Conservation (phyloP, 2,113 vertebrate genomes). For the Procavia capensis region DNA sequence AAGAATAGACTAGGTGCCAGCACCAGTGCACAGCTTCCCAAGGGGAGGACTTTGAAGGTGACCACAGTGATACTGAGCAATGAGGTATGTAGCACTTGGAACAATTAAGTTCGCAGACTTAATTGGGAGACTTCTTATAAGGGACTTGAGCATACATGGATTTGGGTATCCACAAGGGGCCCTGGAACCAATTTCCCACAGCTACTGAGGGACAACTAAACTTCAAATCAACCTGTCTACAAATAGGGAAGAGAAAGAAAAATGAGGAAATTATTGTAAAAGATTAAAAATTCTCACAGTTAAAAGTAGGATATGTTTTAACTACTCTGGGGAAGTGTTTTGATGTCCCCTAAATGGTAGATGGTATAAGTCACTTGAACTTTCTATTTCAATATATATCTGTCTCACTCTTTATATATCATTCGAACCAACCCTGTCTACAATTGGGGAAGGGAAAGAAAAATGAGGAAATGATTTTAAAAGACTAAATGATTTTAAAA, state of each 20-base stretch:
- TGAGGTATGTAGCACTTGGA: too few species aligned
- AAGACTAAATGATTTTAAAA: slow-evolving; percentile 21
- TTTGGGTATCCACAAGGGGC: too few species aligned
- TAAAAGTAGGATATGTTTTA: background rate
- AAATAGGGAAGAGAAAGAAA: background rate
- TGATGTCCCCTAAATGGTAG: fast-evolving
- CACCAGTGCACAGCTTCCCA: too few species aligned
- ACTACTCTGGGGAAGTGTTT: slow-evolving; percentile 1
- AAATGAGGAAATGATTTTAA: slow-evolving; percentile 2
- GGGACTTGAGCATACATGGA: too few species aligned
- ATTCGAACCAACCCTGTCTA: background rate
- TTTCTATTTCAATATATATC: background rate
- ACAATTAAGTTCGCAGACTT: too few species aligned
- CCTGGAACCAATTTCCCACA: too few species aligned
- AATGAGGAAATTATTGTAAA: background rate
- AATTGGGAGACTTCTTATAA: too few species aligned
- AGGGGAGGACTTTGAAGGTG: too few species aligned
- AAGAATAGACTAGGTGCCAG: too few species aligned
- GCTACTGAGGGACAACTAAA: too few species aligned
- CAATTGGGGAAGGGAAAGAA: background rate
- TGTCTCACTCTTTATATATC: background rate
- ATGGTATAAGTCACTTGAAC: background rate
- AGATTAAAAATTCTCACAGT: background rate
- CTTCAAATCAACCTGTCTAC: background rate
- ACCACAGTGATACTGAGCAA: too few species aligned